These are phyloP conservation scores for Plotosus lineatus DNA, from an alignment of 2,113 vertebrate genomes.

Conservation along the genomic window DNA sequence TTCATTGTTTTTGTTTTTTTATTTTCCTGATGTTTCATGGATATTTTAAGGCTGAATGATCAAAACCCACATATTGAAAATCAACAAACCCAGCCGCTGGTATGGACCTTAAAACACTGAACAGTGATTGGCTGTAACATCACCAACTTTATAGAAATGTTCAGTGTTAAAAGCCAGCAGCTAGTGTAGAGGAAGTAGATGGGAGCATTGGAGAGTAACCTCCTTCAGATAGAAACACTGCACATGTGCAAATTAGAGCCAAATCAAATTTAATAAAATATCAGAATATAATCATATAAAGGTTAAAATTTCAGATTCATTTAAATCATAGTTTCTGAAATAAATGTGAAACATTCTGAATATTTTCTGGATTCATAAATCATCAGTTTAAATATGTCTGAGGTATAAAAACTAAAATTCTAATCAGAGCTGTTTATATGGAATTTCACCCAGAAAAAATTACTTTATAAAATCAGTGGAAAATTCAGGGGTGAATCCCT, in stretches of 20 bases:
- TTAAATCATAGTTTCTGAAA: neutral
- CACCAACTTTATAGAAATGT: no score
- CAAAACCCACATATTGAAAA: no score
- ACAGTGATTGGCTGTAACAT: no score
- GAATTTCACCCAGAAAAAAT: slow-evolving; percentile 1
- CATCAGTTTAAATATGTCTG: slow-evolving; percentile 13
- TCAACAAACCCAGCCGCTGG: neutral
- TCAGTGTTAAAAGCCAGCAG: no score
- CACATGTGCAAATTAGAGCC: neutral
- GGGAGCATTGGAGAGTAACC: no score
- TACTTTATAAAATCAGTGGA: slow-evolving; percentile 26
- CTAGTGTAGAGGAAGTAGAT: no score
- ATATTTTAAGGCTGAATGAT: neutral
- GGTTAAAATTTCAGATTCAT: neutral
- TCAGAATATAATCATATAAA: neutral
- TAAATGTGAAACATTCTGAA: neutral
- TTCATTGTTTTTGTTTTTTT: no score
- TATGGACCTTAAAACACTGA: neutral
- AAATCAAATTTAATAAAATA: slow-evolving; percentile 10
- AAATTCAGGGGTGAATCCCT: slow-evolving; percentile 2
- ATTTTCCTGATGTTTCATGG: neutral
- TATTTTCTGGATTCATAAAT: neutral
- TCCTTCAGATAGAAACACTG: no score
- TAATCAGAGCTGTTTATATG: neutral
- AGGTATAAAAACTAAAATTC: slow-evolving; percentile 28